Evolutionary conservation across 2,113 vertebrate genomes (phyloP).

Genomic region (Onychorhynchus coronatus): DNA sequence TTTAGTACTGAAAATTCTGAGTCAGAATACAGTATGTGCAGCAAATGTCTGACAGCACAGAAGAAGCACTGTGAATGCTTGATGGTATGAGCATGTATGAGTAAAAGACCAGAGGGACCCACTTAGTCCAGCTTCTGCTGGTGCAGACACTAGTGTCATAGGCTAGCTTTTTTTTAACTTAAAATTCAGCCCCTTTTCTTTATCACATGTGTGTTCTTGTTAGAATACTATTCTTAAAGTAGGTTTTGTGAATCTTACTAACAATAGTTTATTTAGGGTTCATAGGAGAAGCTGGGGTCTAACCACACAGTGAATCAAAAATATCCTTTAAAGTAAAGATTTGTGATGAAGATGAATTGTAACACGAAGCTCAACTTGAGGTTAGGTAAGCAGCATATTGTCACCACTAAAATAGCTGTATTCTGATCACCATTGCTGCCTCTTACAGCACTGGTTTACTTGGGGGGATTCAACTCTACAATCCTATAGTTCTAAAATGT

Average conservation of each 20-base stretch:
- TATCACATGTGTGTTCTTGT: accelerated
- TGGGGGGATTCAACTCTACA: neutral
- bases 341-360: neutral
- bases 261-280: neutral
- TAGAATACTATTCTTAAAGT: neutral
- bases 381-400: neutral
- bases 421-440: neutral
- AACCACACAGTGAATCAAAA: neutral
- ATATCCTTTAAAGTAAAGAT: neutral
- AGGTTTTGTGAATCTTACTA: neutral
- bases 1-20: neutral
- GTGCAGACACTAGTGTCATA: neutral
- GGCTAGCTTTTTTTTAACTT: neutral
- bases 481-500: neutral
- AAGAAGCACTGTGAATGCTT: neutral
- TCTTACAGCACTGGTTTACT: neutral
- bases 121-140: neutral
- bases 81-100: neutral
- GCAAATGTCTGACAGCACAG: neutral
- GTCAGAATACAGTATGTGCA: neutral
- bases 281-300: neutral
- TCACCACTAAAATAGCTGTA: neutral
- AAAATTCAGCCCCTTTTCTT: neutral
- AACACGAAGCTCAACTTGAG: neutral
- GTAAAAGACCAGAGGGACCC: neutral